Conservation (phyloP, 2,797 vertebrate genomes). For the Todus mexicanus region DNA sequence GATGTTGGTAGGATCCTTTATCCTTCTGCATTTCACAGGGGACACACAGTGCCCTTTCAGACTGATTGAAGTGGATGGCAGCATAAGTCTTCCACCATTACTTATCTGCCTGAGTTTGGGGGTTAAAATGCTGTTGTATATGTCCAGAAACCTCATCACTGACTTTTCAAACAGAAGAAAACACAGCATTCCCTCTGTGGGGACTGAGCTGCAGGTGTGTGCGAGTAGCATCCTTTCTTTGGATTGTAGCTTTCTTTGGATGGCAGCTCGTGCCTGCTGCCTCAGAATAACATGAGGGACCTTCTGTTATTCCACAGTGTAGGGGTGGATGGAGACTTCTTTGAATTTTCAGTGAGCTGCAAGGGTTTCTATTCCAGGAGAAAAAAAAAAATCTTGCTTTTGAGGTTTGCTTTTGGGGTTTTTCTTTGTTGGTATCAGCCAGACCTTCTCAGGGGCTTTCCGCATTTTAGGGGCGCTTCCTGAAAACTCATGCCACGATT, state of each 20-base stretch:
- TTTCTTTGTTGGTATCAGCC: background rate
- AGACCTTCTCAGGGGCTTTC: background rate
- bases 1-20: background rate
- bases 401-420: background rate
- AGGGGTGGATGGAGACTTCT: background rate
- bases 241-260: background rate
- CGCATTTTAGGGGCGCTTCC: background rate
- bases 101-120: background rate
- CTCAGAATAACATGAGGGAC: background rate
- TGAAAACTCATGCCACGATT: background rate
- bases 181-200: background rate
- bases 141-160: background rate
- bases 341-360: background rate
- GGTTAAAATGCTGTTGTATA: background rate
- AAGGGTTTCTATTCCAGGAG: background rate
- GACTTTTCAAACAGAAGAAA: background rate
- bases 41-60: background rate
- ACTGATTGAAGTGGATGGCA: background rate
- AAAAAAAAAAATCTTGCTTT: background rate
- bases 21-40: background rate
- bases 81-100: background rate
- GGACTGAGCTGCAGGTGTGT: background rate
- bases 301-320: background rate
- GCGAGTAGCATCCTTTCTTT: background rate
- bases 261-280: background rate